Evolutionary conservation across 1,140 invertebrate genomes (phyloP).

Genomic region (Cheumatopsyche charites): DNA sequence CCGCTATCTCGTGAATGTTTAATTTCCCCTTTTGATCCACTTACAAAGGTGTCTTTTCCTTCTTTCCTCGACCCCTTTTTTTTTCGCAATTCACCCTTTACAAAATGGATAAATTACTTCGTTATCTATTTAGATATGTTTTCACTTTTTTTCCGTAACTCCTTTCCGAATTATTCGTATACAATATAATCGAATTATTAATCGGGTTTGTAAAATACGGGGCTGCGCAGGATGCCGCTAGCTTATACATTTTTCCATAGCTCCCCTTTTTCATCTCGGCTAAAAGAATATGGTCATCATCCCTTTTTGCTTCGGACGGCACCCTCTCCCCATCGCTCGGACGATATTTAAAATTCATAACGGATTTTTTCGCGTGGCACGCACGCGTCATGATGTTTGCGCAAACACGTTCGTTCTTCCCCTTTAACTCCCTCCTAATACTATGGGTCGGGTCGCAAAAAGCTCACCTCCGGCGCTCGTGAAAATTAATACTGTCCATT

Average conservation of each 20-base stretch:
- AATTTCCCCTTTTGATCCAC: conserved; percentile 6
- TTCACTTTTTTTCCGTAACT: too few species aligned
- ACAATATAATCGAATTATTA: too few species aligned
- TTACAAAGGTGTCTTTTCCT: too few species aligned
- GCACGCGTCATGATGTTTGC: conserved; percentile 39
- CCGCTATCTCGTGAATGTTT: conserved; percentile 31
- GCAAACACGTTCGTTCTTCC: conserved; percentile 18
- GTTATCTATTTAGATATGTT: not conserved
- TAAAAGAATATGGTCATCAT: conserved; percentile 22
- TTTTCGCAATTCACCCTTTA: not conserved
- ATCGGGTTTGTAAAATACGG: too few species aligned
- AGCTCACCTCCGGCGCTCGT: too few species aligned
- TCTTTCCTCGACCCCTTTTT: too few species aligned
- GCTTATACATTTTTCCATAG: too few species aligned
- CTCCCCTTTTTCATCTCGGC: conserved; percentile 5
- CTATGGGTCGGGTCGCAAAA: not conserved
- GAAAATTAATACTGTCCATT: conserved; percentile 29
- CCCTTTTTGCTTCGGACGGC: not conserved
- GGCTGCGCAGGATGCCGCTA: too few species aligned
- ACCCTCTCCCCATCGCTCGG: conserved; percentile 9
- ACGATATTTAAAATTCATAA: conserved; percentile 47
- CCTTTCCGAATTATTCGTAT: too few species aligned
- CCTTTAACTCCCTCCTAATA: not conserved
- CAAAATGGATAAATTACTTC: not conserved
- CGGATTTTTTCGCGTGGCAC: conserved; percentile 40